phyloP scores from a whole-genome alignment of 64 coral and sea anemone species.

The Platygyra sinensis region DNA sequence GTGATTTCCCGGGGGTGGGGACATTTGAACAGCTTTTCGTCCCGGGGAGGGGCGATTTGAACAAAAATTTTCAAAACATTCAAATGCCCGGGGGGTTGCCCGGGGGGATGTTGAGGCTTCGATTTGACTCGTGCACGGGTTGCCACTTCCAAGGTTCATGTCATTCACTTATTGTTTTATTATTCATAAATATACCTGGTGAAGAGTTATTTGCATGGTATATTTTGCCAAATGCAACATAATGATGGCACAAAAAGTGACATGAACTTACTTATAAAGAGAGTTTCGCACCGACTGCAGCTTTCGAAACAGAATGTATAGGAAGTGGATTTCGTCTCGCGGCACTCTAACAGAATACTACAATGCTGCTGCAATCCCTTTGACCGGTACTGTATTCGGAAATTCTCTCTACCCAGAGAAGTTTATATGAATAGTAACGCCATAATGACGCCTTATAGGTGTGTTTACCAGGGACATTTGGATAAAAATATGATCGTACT shows the following conservation, averaged over 20 bases:
- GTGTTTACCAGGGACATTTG: conserved; percentile 4
- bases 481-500: background rate
- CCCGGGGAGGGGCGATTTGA: too few species aligned
- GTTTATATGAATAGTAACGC: background rate
- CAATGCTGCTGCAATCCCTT: too few species aligned
- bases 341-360: background rate
- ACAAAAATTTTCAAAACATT: too few species aligned
- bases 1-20: too few species aligned
- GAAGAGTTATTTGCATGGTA: background rate
- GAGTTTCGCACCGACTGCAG: background rate
- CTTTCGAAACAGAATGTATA: background rate
- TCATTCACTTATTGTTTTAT: conserved; percentile 9
- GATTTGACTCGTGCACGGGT: background rate
- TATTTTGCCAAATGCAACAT: background rate
- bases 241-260: background rate
- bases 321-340: background rate
- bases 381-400: too few species aligned
- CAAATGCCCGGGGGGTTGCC: too few species aligned
- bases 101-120: too few species aligned
- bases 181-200: conserved; percentile 3
- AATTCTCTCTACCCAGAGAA: background rate
- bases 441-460: background rate
- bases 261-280: background rate
- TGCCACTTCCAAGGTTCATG: background rate
- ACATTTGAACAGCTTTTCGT: too few species aligned